Base-by-base conservation (phyloP, 2,797 vertebrate genomes). In the Clamator glandarius region DNA sequence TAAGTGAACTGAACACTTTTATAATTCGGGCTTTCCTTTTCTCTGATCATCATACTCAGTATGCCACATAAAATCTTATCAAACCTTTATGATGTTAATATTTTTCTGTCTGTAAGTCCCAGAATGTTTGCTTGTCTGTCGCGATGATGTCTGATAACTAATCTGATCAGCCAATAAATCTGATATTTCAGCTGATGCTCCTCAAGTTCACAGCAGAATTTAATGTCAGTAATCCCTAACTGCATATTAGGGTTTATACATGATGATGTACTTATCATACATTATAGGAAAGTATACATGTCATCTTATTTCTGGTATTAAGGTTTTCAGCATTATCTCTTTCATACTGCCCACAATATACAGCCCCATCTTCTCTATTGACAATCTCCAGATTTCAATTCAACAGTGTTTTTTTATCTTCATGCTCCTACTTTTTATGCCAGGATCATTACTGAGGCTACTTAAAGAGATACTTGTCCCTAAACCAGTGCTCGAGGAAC, bases 281-380 rank as follows among this genome's bases (percentile, higher is more conserved):
- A n/a, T 84, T 87, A 51, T 57, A 82, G 15, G 48, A 28, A 33
- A 62, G 76, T 76, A 39, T 19, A 29, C 19, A 23, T 83, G 89
- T 89, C 41, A 74, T 94, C 82, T 76, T 35, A 2, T 68, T 95
- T 91, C 79, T 89, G 46, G 4, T 85, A 84, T 85, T 67, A 85
- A 52, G 31, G 24, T 23, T 87, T 93, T 73, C 68, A 66, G 14
- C 21, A 16, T 57, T 79, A 61, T 52, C 55, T 70, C 16, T 41
- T 82, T 80, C 48, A 87, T 84, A 52, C 19, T 70, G 36, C 7
- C 12, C 12, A 10, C 29, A 46, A 41, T 74, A 67, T 48, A 33
- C 25, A 63, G 48, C 8, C 31, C 35, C 25, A 24, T 86, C 35
- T 80, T 86, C 46, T 80, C 28, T 39, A 73, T 1, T 80, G 72